A percentile compares a stretch with the other conserved stretches of the same genome.
Conservation (phyloP, 1,140 invertebrate genomes). For the Bactericera cockerelli region DNA sequence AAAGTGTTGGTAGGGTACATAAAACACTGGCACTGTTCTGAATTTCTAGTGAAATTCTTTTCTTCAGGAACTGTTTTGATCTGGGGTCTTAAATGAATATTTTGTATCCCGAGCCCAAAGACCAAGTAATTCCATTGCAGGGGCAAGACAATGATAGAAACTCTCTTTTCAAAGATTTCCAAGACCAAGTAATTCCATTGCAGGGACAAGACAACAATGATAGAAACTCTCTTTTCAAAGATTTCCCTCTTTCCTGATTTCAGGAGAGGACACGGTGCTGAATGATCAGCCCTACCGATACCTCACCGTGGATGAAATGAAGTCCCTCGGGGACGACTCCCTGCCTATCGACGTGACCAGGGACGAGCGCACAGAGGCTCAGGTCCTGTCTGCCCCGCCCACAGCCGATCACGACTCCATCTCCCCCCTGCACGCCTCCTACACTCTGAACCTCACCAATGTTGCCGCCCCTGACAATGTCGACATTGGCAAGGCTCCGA, state of each 20-base stretch:
- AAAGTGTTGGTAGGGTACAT: too few relatives aligned
- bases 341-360: conserved; percentile 80
- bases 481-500: conserved; percentile 47
- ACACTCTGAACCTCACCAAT: conserved; percentile 27
- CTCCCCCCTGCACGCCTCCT: conserved; percentile 40
- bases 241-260: conserved; percentile 20
- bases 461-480: conserved; percentile 48
- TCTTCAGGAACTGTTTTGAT: too few relatives aligned
- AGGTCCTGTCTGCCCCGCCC: conserved; percentile 29
- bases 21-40: too few relatives aligned
- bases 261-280: conserved; percentile 74
- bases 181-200: too few relatives aligned
- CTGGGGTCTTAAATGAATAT: too few relatives aligned
- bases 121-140: too few relatives aligned
- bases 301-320: conserved; percentile 86
- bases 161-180: too few relatives aligned
- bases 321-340: conserved; percentile 82
- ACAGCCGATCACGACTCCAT: conserved; percentile 42
- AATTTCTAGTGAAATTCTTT: too few relatives aligned
- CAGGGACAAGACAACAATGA: too few relatives aligned
- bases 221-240: too few relatives aligned
- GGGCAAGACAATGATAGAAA: too few relatives aligned
- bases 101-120: too few relatives aligned
- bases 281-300: conserved; percentile 85
- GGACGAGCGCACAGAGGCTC: conserved; percentile 57